Evolutionary conservation across 2,888 invertebrate species (phyloP), one percentile per base, ranked within the genome.

Genomic region (Aradus depressus): DNA sequence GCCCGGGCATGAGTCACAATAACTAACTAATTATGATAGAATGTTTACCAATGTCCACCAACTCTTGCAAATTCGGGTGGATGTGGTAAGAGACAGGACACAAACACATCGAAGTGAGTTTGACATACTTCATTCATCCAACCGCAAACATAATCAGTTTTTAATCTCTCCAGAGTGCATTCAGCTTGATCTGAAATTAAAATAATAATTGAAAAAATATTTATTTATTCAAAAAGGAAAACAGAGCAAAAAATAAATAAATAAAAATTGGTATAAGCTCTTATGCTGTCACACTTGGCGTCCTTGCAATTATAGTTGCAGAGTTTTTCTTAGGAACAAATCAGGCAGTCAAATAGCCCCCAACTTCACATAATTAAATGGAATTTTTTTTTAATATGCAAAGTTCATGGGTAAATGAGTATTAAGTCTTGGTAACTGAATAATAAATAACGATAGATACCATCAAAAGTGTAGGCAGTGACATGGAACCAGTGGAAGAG

Each of bases 401-500:
- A n/a, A n/a, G n/a, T n/a, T n/a, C n/a, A n/a, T n/a, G n/a, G n/a
- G n/a, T n/a, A n/a, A n/a, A n/a, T n/a, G n/a, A n/a, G n/a, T n/a
- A n/a, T n/a, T n/a, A n/a, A n/a, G n/a, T n/a, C n/a, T n/a, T n/a
- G n/a, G n/a, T 28, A 22, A 22, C 18, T 25, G 4, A 16, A 39
- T 19, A 37, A 2, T n/a, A 4, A 8, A 10, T 12, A 4, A 3
- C 16, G 43, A 45, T 23, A 48, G 28, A 43, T 70, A 89, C 91
- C 90, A 70, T 95, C 92, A 64, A 91, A 92, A 6, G 96, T 82
- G 68, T 90, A 92, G 2, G 96, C 93, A 14, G 97, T 98, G 62
- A 93, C 87, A 70, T 97, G 91, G 73, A 97, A 99, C 98, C 98
- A 98, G 68, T 97, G 95, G 70, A 97, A 98, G 57, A 98, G 76